These are phyloP conservation scores for Eulemur mongoz DNA, from an alignment of 2,797 vertebrate species.

Conservation along the genomic window DNA sequence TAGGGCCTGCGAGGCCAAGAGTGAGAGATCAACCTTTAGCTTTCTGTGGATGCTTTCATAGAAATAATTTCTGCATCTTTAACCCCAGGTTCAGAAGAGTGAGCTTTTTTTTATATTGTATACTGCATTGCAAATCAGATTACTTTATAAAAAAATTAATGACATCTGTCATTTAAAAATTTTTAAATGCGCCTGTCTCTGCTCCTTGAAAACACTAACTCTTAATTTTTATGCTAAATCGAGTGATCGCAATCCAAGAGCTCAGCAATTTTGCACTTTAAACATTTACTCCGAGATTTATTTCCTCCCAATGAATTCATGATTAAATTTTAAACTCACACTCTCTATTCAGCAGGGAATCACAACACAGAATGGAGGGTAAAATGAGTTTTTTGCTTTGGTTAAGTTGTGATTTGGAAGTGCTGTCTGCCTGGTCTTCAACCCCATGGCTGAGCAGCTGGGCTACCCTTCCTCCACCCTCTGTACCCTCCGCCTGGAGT, in stretches of 20 bases:
- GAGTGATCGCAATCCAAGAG: constrained; percentile 62
- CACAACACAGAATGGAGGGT: neutral
- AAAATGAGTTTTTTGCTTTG: neutral
- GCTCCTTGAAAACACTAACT: constrained; percentile 58
- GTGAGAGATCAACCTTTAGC: neutral
- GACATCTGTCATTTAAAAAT: constrained; percentile 57
- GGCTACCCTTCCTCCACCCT: neutral
- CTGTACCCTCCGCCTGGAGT: neutral
- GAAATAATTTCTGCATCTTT: neutral
- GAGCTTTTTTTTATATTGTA: constrained; percentile 1
- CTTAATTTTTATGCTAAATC: constrained; percentile 73
- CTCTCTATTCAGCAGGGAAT: constrained; percentile 49
- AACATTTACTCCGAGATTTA: constrained; percentile 66
- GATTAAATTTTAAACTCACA: constrained; percentile 69
- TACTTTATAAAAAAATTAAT: constrained; percentile 46
- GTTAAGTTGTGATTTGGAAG: constrained; percentile 30
- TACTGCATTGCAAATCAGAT: constrained; percentile 43
- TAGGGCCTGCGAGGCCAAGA: neutral
- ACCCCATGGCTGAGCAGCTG: neutral
- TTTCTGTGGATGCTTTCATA: neutral
- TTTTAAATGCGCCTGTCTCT: neutral
- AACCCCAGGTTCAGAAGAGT: neutral
- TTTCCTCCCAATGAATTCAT: constrained; percentile 62
- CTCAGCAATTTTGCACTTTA: constrained; percentile 68
- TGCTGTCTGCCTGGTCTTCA: neutral